phyloP scores from a whole-genome alignment of 2,888 invertebrate species.

The Ctena decussata region DNA sequence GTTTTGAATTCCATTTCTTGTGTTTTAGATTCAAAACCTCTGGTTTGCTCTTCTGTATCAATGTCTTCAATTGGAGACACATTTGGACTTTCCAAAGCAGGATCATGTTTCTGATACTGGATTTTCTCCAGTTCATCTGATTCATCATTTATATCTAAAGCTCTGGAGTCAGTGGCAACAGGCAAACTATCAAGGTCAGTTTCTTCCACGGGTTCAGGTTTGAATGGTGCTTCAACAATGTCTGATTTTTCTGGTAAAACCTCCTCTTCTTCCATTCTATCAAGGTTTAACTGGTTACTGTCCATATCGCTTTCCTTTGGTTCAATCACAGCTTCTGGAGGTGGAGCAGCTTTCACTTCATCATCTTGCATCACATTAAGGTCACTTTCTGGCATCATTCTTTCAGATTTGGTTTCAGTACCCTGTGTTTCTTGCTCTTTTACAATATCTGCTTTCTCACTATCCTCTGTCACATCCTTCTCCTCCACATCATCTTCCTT shows the following conservation, averaged over 20 bases:
- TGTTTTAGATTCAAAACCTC: not conserved
- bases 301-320: not conserved
- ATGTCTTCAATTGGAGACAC: not conserved
- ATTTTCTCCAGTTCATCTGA: not conserved
- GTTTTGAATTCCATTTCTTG: not conserved
- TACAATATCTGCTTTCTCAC: slow-evolving; percentile 33
- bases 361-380: not conserved
- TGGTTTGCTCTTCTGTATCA: not conserved
- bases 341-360: not conserved
- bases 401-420: not conserved
- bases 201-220: not conserved
- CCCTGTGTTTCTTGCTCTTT: not conserved
- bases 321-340: not conserved
- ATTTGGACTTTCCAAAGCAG: not conserved
- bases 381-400: not conserved
- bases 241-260: not conserved
- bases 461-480: slow-evolving; percentile 55
- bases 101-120: not conserved
- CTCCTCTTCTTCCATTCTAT: slow-evolving; percentile 13
- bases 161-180: not conserved
- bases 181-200: not conserved
- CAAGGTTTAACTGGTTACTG: not conserved
- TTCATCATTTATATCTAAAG: not conserved
- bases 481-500: slow-evolving; percentile 39
- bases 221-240: not conserved